phyloP scores from a whole-genome alignment of 2,113 vertebrate genomes.

The Lagopus leucura region DNA sequence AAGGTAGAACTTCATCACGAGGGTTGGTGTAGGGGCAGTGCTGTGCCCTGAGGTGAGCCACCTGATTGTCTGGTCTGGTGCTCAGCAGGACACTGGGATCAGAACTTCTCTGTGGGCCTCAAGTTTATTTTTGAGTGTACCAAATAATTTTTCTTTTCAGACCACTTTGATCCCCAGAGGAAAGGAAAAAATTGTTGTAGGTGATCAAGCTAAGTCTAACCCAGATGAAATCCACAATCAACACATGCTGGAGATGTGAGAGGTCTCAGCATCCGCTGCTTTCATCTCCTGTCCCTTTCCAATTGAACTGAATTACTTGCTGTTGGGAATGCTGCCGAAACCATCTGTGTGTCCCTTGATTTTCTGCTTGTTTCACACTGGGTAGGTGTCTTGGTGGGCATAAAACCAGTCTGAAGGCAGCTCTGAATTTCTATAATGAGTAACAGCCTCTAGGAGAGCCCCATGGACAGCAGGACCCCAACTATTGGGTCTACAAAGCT shows the following conservation, averaged over 20 bases:
- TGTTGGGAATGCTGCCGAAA: background rate
- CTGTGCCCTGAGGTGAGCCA: background rate
- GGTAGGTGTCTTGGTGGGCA: background rate
- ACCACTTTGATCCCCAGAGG: background rate
- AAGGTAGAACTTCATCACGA: accelerated
- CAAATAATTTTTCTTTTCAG: background rate
- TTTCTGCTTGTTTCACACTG: background rate
- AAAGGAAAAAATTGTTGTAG: background rate
- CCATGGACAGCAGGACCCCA: background rate
- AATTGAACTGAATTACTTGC: background rate
- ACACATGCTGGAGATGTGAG: background rate
- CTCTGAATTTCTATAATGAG: background rate
- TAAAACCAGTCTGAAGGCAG: background rate
- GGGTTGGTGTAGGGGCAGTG: background rate
- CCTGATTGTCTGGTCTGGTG: background rate
- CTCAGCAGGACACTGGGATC: background rate
- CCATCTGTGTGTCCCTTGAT: background rate
- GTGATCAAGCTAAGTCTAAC: background rate
- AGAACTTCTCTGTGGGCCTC: accelerated
- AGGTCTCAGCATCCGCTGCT: background rate
- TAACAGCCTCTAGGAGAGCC: background rate
- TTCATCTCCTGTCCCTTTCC: background rate
- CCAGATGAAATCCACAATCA: background rate
- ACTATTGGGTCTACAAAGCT: accelerated
- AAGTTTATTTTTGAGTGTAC: background rate